Base-by-base conservation (phyloP, 2,113 vertebrate species). In the Orycteropus afer region DNA sequence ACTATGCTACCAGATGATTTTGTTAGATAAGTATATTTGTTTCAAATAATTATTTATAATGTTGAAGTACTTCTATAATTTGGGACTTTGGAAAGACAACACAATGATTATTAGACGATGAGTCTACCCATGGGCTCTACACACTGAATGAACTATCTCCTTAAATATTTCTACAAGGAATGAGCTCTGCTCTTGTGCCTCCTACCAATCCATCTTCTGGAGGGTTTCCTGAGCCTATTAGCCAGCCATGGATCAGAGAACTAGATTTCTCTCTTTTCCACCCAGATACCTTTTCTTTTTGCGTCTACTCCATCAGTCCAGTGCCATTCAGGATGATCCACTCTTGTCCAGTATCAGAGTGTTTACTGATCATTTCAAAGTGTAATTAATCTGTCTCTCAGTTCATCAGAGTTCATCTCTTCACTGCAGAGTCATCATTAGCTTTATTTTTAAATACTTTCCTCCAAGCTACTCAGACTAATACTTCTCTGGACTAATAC, bases 181-280 rank as follows among this genome's bases (percentile, higher is more conserved):
- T 22, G 3, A 9, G 29, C 5, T 6, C 14, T 2, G 6, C 0
- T 15, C 23, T 14, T 8, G 0, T 59, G 59, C 1, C 13, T 11
- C 37, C 14, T 37, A n/a, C 14, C 7, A 1, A 0, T 23, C 22
- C 4, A 0, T n/a, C 40, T 27, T 37, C 63, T 34, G 7, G 2
- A 37, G 47, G 57, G 27, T 10, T 2, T 5, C 27, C 45, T 20
- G 29, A 47, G 7, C 13, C 6, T 32, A n/a, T 42, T 42, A 8
- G 25, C 4, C 27, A 32, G 27, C 0, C 49, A 61, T 49, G 3
- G 3, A 25, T 57, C 27, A 15, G 51, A 47, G n/a, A 88, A 69
- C 1, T 2, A 32, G 17, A 32, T 71, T 11, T 17, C 17, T 7
- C 6, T 55, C 20, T 82, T 40, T 32, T 40, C 65, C 12, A 13